Conservation (phyloP, 2,113 vertebrate genomes). For the Hyperopisus bebe region DNA sequence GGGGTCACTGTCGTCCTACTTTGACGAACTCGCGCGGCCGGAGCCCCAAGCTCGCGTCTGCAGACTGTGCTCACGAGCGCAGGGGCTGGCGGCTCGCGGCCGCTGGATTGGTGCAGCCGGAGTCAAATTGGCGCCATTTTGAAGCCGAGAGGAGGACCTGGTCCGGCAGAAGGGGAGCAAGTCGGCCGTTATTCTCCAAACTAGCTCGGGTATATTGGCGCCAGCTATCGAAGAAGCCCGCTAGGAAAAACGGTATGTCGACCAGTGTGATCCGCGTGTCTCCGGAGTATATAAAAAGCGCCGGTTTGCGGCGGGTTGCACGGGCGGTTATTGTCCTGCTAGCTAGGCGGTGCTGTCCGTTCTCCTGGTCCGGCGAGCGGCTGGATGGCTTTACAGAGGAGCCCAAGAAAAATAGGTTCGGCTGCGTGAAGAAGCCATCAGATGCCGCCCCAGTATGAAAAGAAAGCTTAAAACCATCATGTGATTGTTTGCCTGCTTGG, state of each 20-base stretch:
- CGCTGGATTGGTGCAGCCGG: slow-evolving; percentile 64
- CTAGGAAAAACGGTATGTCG: neutral
- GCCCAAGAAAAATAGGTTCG: neutral
- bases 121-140: slow-evolving; percentile 97
- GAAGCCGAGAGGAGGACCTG: slow-evolving; percentile 76
- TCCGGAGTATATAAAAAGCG: neutral
- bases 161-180: slow-evolving; percentile 70
- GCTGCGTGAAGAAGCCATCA: neutral
- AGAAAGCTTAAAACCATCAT: neutral
- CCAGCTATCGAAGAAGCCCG: neutral
- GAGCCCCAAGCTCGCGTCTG: slow-evolving; percentile 25
- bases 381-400: neutral
- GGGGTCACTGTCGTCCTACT: slow-evolving; percentile 23
- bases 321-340: slow-evolving; percentile 8
- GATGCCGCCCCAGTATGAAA: neutral
- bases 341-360: slow-evolving; percentile 42
- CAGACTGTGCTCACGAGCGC: slow-evolving; percentile 66
- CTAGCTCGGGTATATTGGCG: slow-evolving; percentile 51
- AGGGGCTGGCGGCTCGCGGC: slow-evolving; percentile 37
- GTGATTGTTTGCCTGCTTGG: neutral
- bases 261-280: neutral
- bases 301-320: neutral
- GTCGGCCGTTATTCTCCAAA: slow-evolving; percentile 62
- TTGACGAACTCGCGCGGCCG: neutral
- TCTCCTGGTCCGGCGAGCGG: slow-evolving; percentile 25